phyloP scores from a whole-genome alignment of 1,140 invertebrate species.

The Panulirus ornatus region DNA sequence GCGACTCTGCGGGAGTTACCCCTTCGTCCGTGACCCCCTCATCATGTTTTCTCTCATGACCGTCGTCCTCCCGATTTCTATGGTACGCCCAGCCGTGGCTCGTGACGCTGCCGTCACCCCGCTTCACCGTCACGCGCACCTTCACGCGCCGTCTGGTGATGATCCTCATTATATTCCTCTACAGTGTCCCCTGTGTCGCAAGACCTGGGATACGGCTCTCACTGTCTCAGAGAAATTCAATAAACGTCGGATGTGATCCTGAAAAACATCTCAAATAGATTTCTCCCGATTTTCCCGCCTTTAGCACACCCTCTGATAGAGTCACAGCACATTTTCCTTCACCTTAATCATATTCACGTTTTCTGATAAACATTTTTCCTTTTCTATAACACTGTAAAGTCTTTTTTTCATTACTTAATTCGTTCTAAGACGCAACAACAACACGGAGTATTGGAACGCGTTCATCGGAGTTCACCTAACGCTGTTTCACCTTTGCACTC shows the following conservation, averaged over 20 bases:
- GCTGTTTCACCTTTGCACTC: no score
- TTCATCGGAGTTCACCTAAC: no score
- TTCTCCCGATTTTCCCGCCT: no score
- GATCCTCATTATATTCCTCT: slow-evolving; percentile 46
- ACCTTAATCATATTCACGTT: no score
- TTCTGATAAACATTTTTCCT: no score
- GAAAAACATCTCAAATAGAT: not conserved
- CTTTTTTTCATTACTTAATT: no score
- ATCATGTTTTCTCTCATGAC: slow-evolving; percentile 46
- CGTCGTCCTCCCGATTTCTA: slow-evolving; percentile 62
- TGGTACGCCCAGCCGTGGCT: slow-evolving; percentile 65
- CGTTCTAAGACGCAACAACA: no score
- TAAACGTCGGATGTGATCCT: not conserved
- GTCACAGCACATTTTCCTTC: no score
- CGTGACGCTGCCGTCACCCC: slow-evolving; percentile 56
- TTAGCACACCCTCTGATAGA: no score
- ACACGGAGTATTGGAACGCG: no score
- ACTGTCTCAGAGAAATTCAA: not conserved
- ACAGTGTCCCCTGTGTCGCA: not conserved
- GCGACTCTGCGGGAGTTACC: slow-evolving; percentile 28
- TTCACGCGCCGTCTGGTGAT: slow-evolving; percentile 59
- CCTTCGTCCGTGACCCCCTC: not conserved
- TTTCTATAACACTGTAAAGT: no score
- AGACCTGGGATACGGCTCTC: not conserved
- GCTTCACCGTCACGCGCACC: slow-evolving; percentile 53